Percentiles rank a stretch among this genome's conserved stretches.
Evolutionary conservation across 2,113 vertebrate genomes (phyloP).

Genomic region (Scomber japonicus): DNA sequence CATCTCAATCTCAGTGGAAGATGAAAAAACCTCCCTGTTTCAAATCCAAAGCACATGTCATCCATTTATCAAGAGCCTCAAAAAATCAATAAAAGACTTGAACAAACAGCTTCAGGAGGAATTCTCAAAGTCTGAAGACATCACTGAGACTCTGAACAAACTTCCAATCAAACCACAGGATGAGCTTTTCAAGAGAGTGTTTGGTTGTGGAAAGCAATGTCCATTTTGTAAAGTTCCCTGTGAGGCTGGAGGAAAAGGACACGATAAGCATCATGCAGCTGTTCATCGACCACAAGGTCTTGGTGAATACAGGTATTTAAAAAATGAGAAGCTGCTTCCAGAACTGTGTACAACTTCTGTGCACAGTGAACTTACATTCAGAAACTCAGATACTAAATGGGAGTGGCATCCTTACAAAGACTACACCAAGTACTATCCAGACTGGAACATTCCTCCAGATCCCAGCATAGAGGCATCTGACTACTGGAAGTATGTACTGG

Average conservation of each 20-base stretch:
- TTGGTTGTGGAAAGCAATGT: too few relatives aligned
- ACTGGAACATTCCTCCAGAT: conserved; percentile 62
- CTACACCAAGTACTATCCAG: too few relatives aligned
- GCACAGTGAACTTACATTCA: background rate
- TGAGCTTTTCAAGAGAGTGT: too few relatives aligned
- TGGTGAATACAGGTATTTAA: fast-evolving
- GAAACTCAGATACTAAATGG: too few relatives aligned
- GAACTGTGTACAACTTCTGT: conserved; percentile 66
- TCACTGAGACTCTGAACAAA: too few relatives aligned
- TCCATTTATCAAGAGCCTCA: conserved; percentile 44
- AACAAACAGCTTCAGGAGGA: background rate
- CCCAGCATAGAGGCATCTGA: too few relatives aligned
- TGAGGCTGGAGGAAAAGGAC: too few relatives aligned
- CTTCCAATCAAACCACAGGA: too few relatives aligned
- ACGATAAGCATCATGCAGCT: conserved; percentile 25
- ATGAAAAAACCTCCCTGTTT: conserved; percentile 33
- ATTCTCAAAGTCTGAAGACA: too few relatives aligned
- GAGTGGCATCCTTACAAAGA: too few relatives aligned
- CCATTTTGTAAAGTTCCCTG: too few relatives aligned
- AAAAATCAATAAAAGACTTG: conserved; percentile 1
- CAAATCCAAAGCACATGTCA: conserved; percentile 32
- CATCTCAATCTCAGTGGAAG: conserved; percentile 48
- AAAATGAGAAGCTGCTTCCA: background rate
- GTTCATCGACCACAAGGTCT: conserved; percentile 75
- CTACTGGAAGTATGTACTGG: too few relatives aligned